Percentiles rank a stretch among this genome's conserved stretches.
These are phyloP conservation scores for Pangasius larnaudii DNA, from an alignment of 2,797 vertebrate genomes.

Conservation along the genomic window DNA sequence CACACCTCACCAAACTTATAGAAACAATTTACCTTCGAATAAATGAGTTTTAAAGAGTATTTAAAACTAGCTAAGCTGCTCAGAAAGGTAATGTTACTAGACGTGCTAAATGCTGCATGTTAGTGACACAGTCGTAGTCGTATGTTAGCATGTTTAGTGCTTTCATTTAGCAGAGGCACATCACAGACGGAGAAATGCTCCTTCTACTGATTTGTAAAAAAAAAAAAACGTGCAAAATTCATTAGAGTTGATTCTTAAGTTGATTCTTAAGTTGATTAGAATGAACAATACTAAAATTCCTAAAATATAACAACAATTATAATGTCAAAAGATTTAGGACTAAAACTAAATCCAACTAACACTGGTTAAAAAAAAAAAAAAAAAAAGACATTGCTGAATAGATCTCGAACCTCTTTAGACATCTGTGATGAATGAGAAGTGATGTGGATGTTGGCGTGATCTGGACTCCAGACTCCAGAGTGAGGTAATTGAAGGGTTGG, in stretches of 20 bases:
- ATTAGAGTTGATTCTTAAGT: not conserved
- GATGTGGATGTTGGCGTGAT: constrained; percentile 29
- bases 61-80: not conserved
- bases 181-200: not conserved
- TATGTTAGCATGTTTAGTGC: not conserved
- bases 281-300: not conserved
- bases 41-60: not conserved
- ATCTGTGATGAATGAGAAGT: not conserved
- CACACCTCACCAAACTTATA: not conserved
- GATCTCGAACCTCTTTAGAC: not conserved
- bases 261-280: not conserved
- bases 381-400: not conserved
- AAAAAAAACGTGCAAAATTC: not conserved
- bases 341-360: not conserved
- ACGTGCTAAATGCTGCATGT: not conserved
- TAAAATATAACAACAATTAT: not conserved
- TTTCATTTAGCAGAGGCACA: not conserved
- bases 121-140: not conserved
- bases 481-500: constrained; percentile 52
- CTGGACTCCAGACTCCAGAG: constrained; percentile 28
- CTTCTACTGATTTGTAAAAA: not conserved
- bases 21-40: not conserved
- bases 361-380: not conserved
- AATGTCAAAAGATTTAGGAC: not conserved
- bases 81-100: not conserved